phyloP scores from a whole-genome alignment of 2,113 vertebrate genomes.

The Pterocles gutturalis region DNA sequence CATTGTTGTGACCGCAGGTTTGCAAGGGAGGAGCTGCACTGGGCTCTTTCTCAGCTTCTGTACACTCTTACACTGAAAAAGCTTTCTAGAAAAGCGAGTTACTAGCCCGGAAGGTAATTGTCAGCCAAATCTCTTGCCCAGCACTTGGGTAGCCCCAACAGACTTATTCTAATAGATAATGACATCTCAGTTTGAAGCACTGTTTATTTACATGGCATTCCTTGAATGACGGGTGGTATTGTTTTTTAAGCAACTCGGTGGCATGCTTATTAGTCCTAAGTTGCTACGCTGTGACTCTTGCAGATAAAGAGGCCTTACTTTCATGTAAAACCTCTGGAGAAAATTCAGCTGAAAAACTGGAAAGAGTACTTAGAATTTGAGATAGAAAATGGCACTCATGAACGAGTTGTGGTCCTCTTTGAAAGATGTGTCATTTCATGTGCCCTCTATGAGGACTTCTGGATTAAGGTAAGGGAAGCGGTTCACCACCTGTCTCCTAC shows the following conservation, averaged over 20 bases:
- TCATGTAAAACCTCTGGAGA: conserved; percentile 97
- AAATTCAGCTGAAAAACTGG: conserved; percentile 98
- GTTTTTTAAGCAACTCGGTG: not conserved
- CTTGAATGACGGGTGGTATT: not conserved
- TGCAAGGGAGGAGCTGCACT: not conserved
- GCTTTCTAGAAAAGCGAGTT: not conserved
- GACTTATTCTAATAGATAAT: accelerated
- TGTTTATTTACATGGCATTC: accelerated
- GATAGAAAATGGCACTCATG: conserved; percentile 96
- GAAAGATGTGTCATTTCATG: conserved; percentile 99
- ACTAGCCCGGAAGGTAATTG: too few species aligned
- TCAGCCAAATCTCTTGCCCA: not conserved
- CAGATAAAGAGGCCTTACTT: conserved; percentile 99
- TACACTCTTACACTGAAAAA: not conserved
- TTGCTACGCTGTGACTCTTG: conserved; percentile 41
- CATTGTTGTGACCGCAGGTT: not conserved
- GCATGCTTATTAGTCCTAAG: not conserved
- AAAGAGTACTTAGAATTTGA: conserved; percentile 99
- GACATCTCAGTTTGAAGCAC: accelerated
- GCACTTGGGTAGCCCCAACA: not conserved
- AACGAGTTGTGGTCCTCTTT: conserved; percentile 97
- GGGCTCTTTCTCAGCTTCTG: not conserved
- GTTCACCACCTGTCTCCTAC: conserved; percentile 55
- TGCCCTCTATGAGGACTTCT: conserved; percentile 99
- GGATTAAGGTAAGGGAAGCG: conserved; percentile 92